Evolutionary conservation across 2,113 vertebrate species (phyloP).

Genomic region (Paraplagusia blochii): DNA sequence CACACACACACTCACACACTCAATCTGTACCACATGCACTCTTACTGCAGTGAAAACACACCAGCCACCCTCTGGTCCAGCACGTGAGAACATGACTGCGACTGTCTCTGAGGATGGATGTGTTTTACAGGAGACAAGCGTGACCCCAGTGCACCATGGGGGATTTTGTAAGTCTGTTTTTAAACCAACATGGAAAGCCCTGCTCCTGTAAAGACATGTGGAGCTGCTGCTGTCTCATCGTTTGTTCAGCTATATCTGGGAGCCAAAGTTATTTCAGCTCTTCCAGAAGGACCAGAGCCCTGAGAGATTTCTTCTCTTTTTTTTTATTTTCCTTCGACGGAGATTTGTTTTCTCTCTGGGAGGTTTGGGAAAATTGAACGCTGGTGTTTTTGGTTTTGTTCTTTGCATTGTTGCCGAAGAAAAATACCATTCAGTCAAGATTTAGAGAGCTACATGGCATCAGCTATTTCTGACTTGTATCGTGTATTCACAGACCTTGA

Average conservation of each 20-base stretch:
- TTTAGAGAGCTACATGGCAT: background rate
- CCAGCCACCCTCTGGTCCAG: constrained; percentile 11
- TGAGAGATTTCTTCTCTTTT: constrained; percentile 24
- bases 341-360: constrained; percentile 30
- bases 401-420: constrained; percentile 1
- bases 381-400: constrained; percentile 22
- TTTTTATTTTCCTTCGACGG: background rate
- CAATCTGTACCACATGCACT: constrained; percentile 26
- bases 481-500: background rate
- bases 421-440: background rate
- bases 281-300: constrained; percentile 35
- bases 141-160: constrained; percentile 50
- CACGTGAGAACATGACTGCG: constrained; percentile 46
- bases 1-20: constrained; percentile 30
- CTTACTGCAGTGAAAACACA: background rate
- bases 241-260: constrained; percentile 61
- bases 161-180: constrained; percentile 23
- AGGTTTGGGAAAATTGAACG: constrained; percentile 23
- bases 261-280: constrained; percentile 19
- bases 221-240: constrained; percentile 62
- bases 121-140: constrained; percentile 55
- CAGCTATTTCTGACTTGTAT: background rate
- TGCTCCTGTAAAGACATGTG: constrained; percentile 47
- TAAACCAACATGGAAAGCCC: constrained; percentile 62
- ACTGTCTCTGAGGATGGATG: constrained; percentile 40